Percentiles rank a stretch among this genome's conserved stretches.
These are phyloP conservation scores for Girardia tigrina DNA, from an alignment of 2,888 invertebrate species.

Conservation along the genomic window DNA sequence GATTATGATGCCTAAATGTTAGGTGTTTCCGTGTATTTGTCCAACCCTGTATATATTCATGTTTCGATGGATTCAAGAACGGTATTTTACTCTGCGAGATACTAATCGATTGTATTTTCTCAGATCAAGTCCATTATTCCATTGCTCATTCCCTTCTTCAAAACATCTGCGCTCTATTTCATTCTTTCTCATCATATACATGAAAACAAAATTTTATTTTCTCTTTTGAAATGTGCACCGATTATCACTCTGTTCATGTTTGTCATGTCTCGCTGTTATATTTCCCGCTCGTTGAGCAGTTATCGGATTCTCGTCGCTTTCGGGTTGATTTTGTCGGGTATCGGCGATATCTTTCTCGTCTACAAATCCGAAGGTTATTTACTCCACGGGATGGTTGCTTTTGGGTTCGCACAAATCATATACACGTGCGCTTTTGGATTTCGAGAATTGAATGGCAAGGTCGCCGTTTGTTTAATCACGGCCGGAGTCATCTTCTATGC, in stretches of 20 bases:
- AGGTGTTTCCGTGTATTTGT: too few species aligned
- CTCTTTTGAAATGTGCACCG: conserved; percentile 71
- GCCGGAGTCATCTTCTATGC: conserved; percentile 43
- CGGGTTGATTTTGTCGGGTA: conserved; percentile 66
- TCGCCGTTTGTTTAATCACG: conserved; percentile 41
- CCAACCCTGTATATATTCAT: too few species aligned
- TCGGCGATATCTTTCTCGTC: conserved; percentile 64
- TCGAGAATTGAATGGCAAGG: conserved; percentile 55
- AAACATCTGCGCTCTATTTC: conserved; percentile 71
- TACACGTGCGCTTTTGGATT: conserved; percentile 70
- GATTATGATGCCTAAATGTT: too few species aligned
- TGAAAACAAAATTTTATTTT: conserved; percentile 55
- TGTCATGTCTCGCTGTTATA: conserved; percentile 57
- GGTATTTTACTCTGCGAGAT: too few species aligned
- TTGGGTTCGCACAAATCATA: conserved; percentile 40
- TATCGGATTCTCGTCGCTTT: conserved; percentile 55
- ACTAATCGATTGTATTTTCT: too few species aligned
- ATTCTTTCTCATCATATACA: conserved; percentile 60
- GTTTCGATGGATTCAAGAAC: too few species aligned
- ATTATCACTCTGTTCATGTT: conserved; percentile 67
- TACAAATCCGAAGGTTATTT: conserved; percentile 25
- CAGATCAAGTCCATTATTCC: conserved; percentile 61
- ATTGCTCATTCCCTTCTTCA: conserved; percentile 71
- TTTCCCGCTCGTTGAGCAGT: not conserved
- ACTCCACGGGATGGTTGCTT: conserved; percentile 24